Percentiles rank a stretch among this genome's conserved stretches.
phyloP scores from a whole-genome alignment of 2,888 invertebrate genomes.

The Caenorhabditis parvicauda region DNA sequence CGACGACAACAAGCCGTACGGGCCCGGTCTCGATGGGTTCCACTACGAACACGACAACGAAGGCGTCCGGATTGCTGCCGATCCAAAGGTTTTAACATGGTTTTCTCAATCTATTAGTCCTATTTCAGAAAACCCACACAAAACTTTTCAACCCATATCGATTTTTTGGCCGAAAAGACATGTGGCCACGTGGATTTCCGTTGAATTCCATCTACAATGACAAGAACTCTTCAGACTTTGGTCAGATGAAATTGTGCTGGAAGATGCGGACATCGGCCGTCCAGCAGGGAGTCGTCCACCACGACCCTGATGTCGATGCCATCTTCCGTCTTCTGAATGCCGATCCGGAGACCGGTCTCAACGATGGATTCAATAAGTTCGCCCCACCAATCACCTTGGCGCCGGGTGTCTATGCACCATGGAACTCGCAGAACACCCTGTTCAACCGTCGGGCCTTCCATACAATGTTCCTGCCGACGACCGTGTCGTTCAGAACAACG shows the following conservation, averaged over 20 bases:
- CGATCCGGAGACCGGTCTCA: conserved; percentile 13
- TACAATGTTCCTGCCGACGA: conserved; percentile 37
- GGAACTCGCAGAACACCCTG: conserved; percentile 45
- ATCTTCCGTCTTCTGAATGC: conserved; percentile 35
- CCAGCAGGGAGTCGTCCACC: conserved; percentile 39
- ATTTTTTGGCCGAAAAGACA: conserved; percentile 25
- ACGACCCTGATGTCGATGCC: conserved; percentile 40
- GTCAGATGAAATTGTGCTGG: conserved; percentile 17
- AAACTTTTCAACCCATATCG: conserved; percentile 39
- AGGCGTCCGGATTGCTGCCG: too few relatives aligned
- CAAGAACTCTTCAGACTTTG: too few relatives aligned
- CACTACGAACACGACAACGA: too few relatives aligned
- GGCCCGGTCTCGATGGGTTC: too few relatives aligned
- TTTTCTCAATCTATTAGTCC: too few relatives aligned
- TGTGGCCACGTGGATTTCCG: conserved; percentile 44
- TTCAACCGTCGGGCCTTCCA: conserved; percentile 39
- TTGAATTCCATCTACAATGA: conserved; percentile 27
- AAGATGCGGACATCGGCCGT: conserved; percentile 26
- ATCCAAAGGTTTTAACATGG: too few relatives aligned
- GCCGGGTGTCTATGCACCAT: conserved; percentile 34
- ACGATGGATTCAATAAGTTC: conserved; percentile 28
- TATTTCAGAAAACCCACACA: too few relatives aligned
- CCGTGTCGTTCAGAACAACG: conserved; percentile 36
- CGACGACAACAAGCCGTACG: conserved; percentile 30
- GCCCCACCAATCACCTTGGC: conserved; percentile 33